Percentiles rank a stretch among this genome's conserved stretches.
Conservation (phyloP, 2,888 invertebrate genomes). For the Drosophila meridiana region DNA sequence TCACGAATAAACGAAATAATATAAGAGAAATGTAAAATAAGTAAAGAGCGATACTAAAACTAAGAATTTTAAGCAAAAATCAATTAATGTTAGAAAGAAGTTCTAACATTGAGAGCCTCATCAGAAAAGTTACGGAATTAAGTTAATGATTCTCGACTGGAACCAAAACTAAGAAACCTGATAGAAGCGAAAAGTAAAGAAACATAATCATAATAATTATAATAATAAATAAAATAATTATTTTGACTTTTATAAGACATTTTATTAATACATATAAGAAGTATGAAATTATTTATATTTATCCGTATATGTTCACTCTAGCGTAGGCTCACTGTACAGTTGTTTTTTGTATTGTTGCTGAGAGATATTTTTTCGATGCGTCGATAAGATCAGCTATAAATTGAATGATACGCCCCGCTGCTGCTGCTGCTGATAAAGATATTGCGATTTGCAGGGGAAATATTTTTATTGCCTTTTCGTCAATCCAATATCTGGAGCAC, state of each 20-base stretch:
- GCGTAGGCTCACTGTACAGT: neutral
- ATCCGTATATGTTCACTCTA: neutral
- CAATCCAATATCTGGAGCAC: neutral
- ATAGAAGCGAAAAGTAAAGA: too few species aligned
- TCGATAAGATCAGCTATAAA: constrained; percentile 46
- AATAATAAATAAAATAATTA: too few species aligned
- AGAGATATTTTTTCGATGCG: constrained; percentile 1
- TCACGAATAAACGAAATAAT: too few species aligned
- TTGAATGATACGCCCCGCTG: constrained; percentile 16
- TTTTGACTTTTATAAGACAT: neutral
- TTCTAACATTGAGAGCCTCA: too few species aligned
- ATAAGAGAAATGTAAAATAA: too few species aligned
- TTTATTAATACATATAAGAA: neutral
- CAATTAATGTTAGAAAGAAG: too few species aligned
- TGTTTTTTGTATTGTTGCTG: neutral
- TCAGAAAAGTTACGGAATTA: too few species aligned
- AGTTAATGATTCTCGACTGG: too few species aligned
- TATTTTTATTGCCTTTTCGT: neutral
- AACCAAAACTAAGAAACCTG: too few species aligned
- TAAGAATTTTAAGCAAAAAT: too few species aligned
- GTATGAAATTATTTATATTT: neutral
- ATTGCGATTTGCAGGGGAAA: neutral
- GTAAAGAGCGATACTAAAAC: too few species aligned
- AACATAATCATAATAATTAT: too few species aligned
- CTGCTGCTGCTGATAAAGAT: constrained; percentile 33